A percentile compares a stretch with the other conserved stretches of the same genome.
Conservation (phyloP, 2,888 invertebrate species). For the Cyclophora albipunctata region DNA sequence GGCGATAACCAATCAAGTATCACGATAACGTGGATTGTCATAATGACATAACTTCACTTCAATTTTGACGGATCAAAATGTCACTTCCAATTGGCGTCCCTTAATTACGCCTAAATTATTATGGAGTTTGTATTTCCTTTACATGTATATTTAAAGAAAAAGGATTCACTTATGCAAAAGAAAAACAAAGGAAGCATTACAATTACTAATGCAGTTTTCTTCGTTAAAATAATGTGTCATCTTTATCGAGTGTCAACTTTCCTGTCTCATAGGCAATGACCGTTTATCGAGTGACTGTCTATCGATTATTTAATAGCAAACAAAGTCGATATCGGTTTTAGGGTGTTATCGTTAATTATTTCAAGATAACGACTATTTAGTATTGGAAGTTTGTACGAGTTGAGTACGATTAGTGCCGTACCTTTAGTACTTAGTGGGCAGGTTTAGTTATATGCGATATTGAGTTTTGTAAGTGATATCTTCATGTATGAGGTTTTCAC, state of each 20-base stretch:
- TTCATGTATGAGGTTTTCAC: too few species aligned
- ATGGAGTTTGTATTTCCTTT: too few species aligned
- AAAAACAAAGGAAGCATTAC: too few species aligned
- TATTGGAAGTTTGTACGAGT: constrained; percentile 23
- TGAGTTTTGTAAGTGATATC: too few species aligned
- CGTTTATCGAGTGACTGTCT: constrained; percentile 56
- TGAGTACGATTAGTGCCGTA: neutral
- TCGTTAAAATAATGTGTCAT: constrained; percentile 1
- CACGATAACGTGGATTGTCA: constrained; percentile 2
- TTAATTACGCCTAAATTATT: too few species aligned
- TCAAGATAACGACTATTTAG: constrained; percentile 62
- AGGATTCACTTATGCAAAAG: too few species aligned
- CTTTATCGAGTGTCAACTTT: constrained; percentile 4
- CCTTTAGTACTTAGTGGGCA: too few species aligned
- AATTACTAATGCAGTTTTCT: neutral
- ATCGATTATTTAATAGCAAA: constrained; percentile 75
- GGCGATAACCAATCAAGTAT: constrained; percentile 3
- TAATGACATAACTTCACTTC: constrained; percentile 1
- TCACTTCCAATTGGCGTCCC: too few species aligned
- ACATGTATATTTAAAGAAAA: too few species aligned
- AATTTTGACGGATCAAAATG: too few species aligned
- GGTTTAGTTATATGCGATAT: too few species aligned
- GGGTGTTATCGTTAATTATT: constrained; percentile 72
- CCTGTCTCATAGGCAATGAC: constrained; percentile 53
- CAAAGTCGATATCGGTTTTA: constrained; percentile 62